Evolutionary conservation across 2,888 invertebrate genomes (phyloP), one percentile per base, ranked within the genome.

Genomic region (Dryocosmus kuriphilus): DNA sequence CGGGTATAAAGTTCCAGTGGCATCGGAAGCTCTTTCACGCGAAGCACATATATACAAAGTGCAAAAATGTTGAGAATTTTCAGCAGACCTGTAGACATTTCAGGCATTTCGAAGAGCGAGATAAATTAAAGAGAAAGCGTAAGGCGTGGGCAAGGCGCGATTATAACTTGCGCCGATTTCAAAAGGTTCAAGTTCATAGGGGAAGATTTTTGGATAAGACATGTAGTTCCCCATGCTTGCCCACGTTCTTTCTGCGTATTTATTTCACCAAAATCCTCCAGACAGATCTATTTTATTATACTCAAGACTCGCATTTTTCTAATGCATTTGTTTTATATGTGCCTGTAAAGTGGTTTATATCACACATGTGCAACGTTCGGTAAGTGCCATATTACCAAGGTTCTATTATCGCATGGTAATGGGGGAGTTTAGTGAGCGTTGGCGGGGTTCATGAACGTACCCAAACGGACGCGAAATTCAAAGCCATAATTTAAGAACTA

Each of bases 1-100:
- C 41, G 4, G 46, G 46, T 46, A 67, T 67, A 67, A 67, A 67
- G 67, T 67, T 46, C 46, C 27, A 67, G 67, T 67, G 46, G 38
- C 41, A 67, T 67, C 67, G 67, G 67, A 67, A 67, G 67, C 41
- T 67, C 46, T 67, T 67, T 67, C 67, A 67, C 67, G 46, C 46
- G 67, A 67, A 46, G 46, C 67, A 46, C 67, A 67, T 67, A 67
- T 67, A 67, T 67, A 67, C 46, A 67, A 67, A 67, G 67, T 27
- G 67, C 67, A 67, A 67, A 46, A 67, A 67, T 67, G 46, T 67
- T 19, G 46, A 67, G 67, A 67, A 67, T 67, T 67, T 67, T 27
- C 67, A 46, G 67, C 27, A 46, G 46, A 67, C 67, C 46, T 65
- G 67, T 67, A 67, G 67, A 67, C 67, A 67, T 67, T 67, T 46